These are phyloP conservation scores for Mythimna ferrago DNA, from an alignment of 2,888 invertebrate genomes.

Conservation along the genomic window DNA sequence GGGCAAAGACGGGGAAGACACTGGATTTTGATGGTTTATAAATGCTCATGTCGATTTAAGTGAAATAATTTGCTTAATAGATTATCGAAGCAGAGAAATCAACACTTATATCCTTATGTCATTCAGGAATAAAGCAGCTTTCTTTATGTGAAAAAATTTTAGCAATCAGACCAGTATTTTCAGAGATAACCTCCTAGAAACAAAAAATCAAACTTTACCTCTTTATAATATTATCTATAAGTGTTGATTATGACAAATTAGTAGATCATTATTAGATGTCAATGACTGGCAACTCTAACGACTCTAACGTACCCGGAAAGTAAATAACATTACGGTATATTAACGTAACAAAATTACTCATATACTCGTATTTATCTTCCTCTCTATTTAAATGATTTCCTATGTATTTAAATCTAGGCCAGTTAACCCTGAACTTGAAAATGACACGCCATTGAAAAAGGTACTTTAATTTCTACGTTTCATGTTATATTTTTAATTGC, in stretches of 20 bases:
- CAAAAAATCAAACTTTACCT: no score
- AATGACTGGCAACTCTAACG: slow-evolving; percentile 21
- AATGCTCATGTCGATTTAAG: no score
- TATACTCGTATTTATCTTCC: slow-evolving; percentile 33
- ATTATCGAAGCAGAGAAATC: neutral
- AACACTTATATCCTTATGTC: no score
- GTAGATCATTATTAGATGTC: neutral
- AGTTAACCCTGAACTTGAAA: slow-evolving; percentile 31
- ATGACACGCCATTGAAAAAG: slow-evolving; percentile 5
- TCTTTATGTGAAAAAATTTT: no score
- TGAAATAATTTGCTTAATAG: no score
- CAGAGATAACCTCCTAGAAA: no score
- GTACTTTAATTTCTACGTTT: fast-evolving
- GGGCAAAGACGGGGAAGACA: no score
- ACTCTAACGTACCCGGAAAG: slow-evolving; percentile 30
- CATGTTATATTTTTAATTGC: neutral
- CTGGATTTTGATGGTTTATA: no score
- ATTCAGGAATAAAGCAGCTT: no score
- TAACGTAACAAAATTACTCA: slow-evolving; percentile 13
- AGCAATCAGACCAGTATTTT: no score
- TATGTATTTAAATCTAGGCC: slow-evolving; percentile 34
- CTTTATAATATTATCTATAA: no score
- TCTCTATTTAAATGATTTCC: slow-evolving; percentile 38
- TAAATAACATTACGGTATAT: neutral
- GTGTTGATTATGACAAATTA: neutral